Base-by-base conservation (phyloP, 2,888 invertebrate species). In the Linnaemya vulpina region DNA sequence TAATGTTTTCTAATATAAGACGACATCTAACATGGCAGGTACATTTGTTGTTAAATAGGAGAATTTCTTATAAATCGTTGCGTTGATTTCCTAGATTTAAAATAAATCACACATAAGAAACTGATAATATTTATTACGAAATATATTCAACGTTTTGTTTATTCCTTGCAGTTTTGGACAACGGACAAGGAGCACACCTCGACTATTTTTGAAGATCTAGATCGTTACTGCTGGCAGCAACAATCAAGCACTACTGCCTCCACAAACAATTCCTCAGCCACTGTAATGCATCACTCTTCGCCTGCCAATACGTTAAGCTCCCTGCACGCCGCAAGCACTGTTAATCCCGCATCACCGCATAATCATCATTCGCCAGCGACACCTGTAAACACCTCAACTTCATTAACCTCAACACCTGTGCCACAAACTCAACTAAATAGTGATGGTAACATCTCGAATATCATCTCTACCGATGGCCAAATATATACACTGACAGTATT, bases 401-500 rank as follows among this genome's bases (percentile, higher is more conserved):
- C 86, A 5, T 65, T 84, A 46, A 77, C 53, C 62, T 80, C 87
- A 87, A 86, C 87, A 83, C 89, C 89, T n/a, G 87, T 87, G 63
- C 86, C 87, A 65, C 89, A 86, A 88, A 90, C 86, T 86, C 90
- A 89, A 82, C 74, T 89, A 20, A 88, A 90, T 51, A 87, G 84
- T 84, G 89, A 90, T 86, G 89, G 89, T 78, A 89, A 89, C 58
- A 90, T 88, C 38, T 90, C 89, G 86, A 90, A 88, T 87, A 88
- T 90, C 86, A 90, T 90, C 87, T 95, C 95, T 89, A 95, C 96
- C n/a, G 96, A 96, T 89, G 96, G 96, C 87, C 92, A 92, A 88
- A 97, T 97, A 90, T 97, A 97, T 92, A 97, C 97, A 79, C 93
- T 97, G 87, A 97, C 97, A 90, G 97, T 97, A 91, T 94, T 97